Evolutionary conservation across 2,113 vertebrate species (phyloP).

Genomic region (Clarias gariepinus): DNA sequence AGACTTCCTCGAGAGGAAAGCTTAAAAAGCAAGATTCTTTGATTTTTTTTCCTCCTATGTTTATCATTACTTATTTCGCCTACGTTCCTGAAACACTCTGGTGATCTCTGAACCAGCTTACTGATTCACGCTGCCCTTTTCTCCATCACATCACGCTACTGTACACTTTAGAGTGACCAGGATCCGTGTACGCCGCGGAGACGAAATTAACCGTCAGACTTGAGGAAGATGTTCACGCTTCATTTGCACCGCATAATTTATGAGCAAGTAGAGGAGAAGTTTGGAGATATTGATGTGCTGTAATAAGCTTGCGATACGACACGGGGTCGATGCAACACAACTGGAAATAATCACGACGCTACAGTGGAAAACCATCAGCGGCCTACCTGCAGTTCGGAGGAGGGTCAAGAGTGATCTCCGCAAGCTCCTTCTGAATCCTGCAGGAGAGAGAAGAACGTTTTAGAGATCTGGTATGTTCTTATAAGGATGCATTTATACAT

Average conservation of each 20-base stretch:
- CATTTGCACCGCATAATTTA: background rate
- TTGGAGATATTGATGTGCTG: background rate
- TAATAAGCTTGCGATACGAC: background rate
- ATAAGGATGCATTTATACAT: background rate
- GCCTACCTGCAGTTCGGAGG: conserved; percentile 96
- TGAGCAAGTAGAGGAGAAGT: background rate
- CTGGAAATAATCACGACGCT: background rate
- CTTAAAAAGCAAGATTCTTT: background rate
- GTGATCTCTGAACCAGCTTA: background rate
- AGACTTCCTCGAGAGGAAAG: too few species aligned
- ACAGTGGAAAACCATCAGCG: background rate
- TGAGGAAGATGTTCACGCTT: background rate
- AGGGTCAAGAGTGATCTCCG: conserved; percentile 94
- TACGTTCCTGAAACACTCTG: background rate
- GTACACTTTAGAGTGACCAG: background rate
- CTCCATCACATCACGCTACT: background rate
- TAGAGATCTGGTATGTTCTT: background rate
- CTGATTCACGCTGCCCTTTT: background rate
- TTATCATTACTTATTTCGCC: background rate
- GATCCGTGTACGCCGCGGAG: background rate
- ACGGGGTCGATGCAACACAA: background rate
- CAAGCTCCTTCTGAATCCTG: conserved; percentile 97
- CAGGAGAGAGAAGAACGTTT: conserved; percentile 36
- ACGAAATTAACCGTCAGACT: background rate
- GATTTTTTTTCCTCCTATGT: background rate